Evolutionary conservation across 1,140 invertebrate genomes (phyloP).

Genomic region (Drosophila malerkotliana): DNA sequence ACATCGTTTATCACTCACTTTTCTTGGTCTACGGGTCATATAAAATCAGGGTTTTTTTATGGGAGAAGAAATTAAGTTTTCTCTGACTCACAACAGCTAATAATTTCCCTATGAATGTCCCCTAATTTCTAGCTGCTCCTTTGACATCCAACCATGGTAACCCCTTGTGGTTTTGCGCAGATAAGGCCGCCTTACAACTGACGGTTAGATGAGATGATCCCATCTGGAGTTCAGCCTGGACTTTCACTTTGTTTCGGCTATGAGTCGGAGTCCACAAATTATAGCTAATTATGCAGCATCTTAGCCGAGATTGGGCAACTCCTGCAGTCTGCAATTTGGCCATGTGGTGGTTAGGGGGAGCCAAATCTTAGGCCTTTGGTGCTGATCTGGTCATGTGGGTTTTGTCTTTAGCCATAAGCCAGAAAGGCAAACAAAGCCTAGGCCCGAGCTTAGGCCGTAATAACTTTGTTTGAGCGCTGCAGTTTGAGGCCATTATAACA

Average conservation of each 20-base stretch:
- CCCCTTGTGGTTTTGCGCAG: background rate
- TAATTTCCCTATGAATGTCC: slow-evolving; percentile 28
- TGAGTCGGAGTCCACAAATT: slow-evolving; percentile 63
- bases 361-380: slow-evolving; percentile 40
- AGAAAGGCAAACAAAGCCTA: slow-evolving; percentile 48
- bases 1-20: slow-evolving; percentile 53
- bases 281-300: slow-evolving; percentile 80
- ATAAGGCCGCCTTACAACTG: slow-evolving; percentile 7
- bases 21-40: slow-evolving; percentile 19
- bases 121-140: slow-evolving; percentile 31
- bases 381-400: slow-evolving; percentile 61
- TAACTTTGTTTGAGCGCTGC: slow-evolving; percentile 47
- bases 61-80: background rate
- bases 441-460: slow-evolving; percentile 37
- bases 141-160: slow-evolving; percentile 30
- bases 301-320: slow-evolving; percentile 76
- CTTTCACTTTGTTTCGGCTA: slow-evolving; percentile 58
- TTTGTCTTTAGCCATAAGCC: slow-evolving; percentile 31
- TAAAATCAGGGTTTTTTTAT: slow-evolving; percentile 14
- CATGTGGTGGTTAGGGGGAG: slow-evolving; percentile 56
- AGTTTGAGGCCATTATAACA: slow-evolving; percentile 49
- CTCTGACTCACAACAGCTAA: background rate
- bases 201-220: slow-evolving; percentile 24
- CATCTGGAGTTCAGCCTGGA: slow-evolving; percentile 46
- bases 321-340: slow-evolving; percentile 69